Base-by-base conservation (phyloP, 2,888 invertebrate species). In the Eledona agricola region DNA sequence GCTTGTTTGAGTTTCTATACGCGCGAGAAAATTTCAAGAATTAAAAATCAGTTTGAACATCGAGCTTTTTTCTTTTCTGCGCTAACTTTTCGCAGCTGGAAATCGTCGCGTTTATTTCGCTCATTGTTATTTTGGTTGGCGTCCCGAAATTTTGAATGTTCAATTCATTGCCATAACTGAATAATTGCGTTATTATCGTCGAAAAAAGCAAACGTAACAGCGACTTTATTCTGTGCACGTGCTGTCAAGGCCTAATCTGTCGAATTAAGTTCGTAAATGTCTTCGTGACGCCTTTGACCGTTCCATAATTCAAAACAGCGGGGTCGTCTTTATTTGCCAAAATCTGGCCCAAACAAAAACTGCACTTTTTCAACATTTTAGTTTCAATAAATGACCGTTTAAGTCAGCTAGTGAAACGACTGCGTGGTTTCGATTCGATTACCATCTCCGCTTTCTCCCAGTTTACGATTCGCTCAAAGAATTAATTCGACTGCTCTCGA, bases 231-330 rank as follows among this genome's bases (percentile, higher is more conserved):
- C 29, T 11, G 7, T 35, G 22, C 35, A 35, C 35, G 35, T 35
- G 35, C 35, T 35, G n/a, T 35, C 35, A 35, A 35, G 35, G 35
- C 19, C 35, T 35, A 22, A 35, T 35, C 35, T 7, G 35, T 13
- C 35, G 35, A 35, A 35, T 35, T 35, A 35, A 35, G 29, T 29
- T 29, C 5, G 29, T 29, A 13, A 29, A 29, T 29, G 29, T 29
- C 26, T 26, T 9, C 26, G 26, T 26, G 26, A 26, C 11, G 9
- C 7, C 10, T 9, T 26, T 26, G 26, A 26, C 26, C 26, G 11
- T 26, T 26, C 26, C 7, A 26, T 6, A 26, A 26, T 7, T 19
- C 19, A 19, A 19, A 19, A 5, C 4, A 19, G 19, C 19, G 4
- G 4, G 29, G 15, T 13, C 13, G 29, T 29, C 29, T 19, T 19